Conservation (phyloP, 2,797 vertebrate genomes). For the Moxostoma hubbsi region DNA sequence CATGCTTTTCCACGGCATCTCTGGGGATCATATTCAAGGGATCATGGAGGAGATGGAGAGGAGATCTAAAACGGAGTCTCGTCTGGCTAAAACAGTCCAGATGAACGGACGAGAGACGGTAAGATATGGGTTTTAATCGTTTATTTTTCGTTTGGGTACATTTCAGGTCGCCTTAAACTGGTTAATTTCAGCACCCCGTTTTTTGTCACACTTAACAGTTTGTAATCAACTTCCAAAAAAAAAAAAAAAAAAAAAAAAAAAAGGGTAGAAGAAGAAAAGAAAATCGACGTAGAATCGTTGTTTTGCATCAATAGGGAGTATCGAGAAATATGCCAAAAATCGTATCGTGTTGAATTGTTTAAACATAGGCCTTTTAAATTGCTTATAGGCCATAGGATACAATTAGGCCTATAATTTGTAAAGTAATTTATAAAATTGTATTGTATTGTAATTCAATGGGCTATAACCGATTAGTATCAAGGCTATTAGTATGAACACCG, state of each 20-base stretch:
- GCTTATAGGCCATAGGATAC: too few species aligned
- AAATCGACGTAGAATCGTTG: not conserved
- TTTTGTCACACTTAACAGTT: not conserved
- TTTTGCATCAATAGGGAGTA: not conserved
- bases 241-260: too few species aligned
- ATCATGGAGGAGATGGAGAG: constrained; percentile 99
- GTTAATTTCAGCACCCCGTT: not conserved
- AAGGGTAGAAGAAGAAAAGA: not conserved
- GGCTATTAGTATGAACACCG: too few species aligned
- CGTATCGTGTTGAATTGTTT: too few species aligned
- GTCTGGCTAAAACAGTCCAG: constrained; percentile 92
- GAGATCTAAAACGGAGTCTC: constrained; percentile 92
- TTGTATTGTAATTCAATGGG: too few species aligned
- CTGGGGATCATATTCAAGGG: constrained; percentile 98
- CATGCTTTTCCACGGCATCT: constrained; percentile 99
- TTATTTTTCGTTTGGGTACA: not conserved
- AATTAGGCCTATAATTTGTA: too few species aligned
- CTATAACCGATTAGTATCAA: too few species aligned
- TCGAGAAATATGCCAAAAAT: too few species aligned
- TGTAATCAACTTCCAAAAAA: constrained; percentile 11
- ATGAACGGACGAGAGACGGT: constrained; percentile 98
- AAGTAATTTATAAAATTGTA: too few species aligned
- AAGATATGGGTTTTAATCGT: constrained; percentile 63
- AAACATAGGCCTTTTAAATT: too few species aligned
- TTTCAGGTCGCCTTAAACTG: not conserved